phyloP scores from a whole-genome alignment of 2,113 vertebrate species.

The Struthidea cinerea region DNA sequence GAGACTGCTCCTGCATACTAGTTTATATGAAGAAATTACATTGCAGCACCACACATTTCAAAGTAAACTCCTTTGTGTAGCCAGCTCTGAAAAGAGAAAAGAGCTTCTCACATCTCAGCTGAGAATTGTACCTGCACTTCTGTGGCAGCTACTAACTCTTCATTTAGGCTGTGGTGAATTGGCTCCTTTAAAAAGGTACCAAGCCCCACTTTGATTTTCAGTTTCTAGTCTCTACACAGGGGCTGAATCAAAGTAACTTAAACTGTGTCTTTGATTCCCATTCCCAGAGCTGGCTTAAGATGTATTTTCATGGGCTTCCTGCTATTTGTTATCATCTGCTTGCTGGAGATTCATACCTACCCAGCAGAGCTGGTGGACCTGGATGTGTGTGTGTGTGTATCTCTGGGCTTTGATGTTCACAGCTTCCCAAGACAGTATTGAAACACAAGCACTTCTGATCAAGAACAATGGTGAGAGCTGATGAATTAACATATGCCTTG shows the following conservation, averaged over 20 bases:
- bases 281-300: neutral
- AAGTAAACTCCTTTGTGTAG: neutral
- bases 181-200: neutral
- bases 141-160: neutral
- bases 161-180: neutral
- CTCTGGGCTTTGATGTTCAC: neutral
- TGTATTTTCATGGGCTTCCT: neutral
- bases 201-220: slow-evolving; percentile 16
- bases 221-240: neutral
- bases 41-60: neutral
- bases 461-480: neutral
- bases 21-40: neutral
- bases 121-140: neutral
- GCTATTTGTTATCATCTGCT: neutral
- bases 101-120: neutral
- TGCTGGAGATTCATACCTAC: neutral
- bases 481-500: neutral
- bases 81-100: slow-evolving; percentile 1
- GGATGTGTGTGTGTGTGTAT: neutral
- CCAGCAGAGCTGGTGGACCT: neutral
- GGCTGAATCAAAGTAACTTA: slow-evolving; percentile 15
- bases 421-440: neutral
- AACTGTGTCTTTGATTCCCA: neutral
- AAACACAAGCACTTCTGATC: neutral
- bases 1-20: neutral